phyloP scores from a whole-genome alignment of 2,888 invertebrate genomes.

The Leucozona laternaria region DNA sequence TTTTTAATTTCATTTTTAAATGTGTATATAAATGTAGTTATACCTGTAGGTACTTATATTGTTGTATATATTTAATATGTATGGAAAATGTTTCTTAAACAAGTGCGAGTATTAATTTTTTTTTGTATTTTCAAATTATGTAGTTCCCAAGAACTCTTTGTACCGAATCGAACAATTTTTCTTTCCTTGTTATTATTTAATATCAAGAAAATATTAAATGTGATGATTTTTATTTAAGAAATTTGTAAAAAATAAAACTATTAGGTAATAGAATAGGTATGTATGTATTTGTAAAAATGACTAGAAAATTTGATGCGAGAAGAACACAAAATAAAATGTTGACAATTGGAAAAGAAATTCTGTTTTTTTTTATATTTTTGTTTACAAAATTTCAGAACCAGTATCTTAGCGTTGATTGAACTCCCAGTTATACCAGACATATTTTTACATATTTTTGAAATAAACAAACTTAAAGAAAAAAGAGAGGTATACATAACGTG shows the following conservation, averaged over 20 bases:
- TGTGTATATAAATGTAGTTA: constrained; percentile 9
- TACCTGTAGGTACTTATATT: not conserved
- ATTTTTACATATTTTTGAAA: too few relatives aligned
- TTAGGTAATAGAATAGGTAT: not conserved
- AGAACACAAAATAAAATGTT: not conserved
- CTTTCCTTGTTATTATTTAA: not conserved
- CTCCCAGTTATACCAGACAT: too few relatives aligned
- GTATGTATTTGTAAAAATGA: not conserved
- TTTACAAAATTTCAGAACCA: too few relatives aligned
- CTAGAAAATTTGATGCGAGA: not conserved
- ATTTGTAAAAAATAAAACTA: not conserved
- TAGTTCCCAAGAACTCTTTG: not conserved
- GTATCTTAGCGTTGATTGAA: too few relatives aligned
- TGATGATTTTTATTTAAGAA: constrained; percentile 19
- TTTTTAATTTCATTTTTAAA: not conserved
- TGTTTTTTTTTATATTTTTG: not conserved
- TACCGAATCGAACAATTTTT: not conserved
- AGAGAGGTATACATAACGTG: too few relatives aligned
- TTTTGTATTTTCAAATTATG: not conserved
- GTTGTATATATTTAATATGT: not conserved
- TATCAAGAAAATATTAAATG: not conserved
- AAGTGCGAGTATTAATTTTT: not conserved
- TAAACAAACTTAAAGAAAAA: too few relatives aligned
- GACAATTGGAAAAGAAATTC: not conserved
- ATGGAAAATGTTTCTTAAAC: not conserved